Evolutionary conservation across 1,140 invertebrate species (phyloP), one percentile per base, ranked within the genome.

Genomic region (Nomia melanderi): DNA sequence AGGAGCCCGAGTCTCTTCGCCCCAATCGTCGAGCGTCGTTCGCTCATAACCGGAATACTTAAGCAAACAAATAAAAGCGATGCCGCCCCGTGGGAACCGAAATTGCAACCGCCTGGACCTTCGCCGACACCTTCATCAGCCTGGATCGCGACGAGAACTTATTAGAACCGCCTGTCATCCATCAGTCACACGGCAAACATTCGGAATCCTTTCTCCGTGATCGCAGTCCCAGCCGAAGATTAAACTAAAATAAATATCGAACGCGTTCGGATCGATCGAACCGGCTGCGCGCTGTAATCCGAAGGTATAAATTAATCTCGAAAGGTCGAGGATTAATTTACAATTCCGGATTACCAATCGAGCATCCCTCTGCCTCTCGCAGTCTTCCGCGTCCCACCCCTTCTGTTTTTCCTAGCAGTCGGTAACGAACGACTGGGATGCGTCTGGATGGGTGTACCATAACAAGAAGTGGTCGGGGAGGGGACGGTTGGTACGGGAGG

Each of bases 311-410:
- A 88, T 88, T 90, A 89, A 88, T 89, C 85, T 82, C 59, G 63
- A 84, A 84, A 89, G 84, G 78, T 82, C 73, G 69, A 41, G 83
- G 81, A 90, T 90, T 90, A 89, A 88, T 89, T 89, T 87, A 88
- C 78, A 87, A 83, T 76, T 81, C 44, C 66, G 82, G 85, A 90
- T 89, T 88, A 90, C 66, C 82, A n/a, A 79, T 86, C 79, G 72
- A 81, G 85, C 80, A 64, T 79, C 50, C 41, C 14, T 44, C 5
- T 31, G 25, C 2, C 25, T 29, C 27, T 27, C 47, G 29, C 17
- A 33, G 69, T 29, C 47, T 69, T 47, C 47, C 17, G 25, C 54
- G 23, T 25, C 25, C 20, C 27, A 8, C n/a, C 23, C 33, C 27
- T 54, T n/a, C n/a, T 62, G 44, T 72, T 79, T 72, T 65, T 76